phyloP scores from a whole-genome alignment of 2,888 invertebrate genomes.

The Piscicola geometra region DNA sequence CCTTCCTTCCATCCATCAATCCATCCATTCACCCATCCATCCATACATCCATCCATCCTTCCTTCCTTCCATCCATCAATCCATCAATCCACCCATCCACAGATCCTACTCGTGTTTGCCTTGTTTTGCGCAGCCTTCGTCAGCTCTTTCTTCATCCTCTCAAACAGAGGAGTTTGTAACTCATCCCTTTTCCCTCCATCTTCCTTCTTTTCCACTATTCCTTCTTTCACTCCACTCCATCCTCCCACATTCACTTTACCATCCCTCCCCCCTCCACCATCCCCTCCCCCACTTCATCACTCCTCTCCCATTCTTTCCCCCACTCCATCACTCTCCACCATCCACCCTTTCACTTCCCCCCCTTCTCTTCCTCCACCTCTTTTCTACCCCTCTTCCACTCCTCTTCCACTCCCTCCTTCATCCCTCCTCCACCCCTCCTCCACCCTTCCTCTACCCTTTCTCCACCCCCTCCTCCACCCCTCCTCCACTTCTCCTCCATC shows the following conservation, averaged over 20 bases:
- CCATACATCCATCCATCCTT: neutral
- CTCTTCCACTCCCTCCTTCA: no score
- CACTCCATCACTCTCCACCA: neutral
- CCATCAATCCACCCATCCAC: slow-evolving; percentile 25
- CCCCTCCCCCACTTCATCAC: neutral
- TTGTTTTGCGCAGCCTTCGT: slow-evolving; percentile 49
- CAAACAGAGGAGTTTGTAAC: slow-evolving; percentile 46
- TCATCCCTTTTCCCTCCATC: neutral
- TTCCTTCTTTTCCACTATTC: neutral
- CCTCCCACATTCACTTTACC: no score
- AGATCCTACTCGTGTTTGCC: slow-evolving; percentile 48
- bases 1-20: neutral
- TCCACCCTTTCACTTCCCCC: no score
- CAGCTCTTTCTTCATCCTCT: slow-evolving; percentile 47
- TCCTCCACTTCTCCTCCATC: neutral
- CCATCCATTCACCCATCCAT: slow-evolving; percentile 4
- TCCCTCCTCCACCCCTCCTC: neutral
- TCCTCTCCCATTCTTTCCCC: neutral
- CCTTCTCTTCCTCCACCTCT: no score
- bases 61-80: neutral
- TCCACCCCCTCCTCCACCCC: neutral
- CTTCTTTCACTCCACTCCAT: no score
- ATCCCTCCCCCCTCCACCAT: neutral
- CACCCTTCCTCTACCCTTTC: neutral
- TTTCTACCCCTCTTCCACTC: neutral